These are phyloP conservation scores for Aurelia sp. DNA, from an alignment of 30 jellyfish, hydroid and myxozoan species.

Conservation along the genomic window DNA sequence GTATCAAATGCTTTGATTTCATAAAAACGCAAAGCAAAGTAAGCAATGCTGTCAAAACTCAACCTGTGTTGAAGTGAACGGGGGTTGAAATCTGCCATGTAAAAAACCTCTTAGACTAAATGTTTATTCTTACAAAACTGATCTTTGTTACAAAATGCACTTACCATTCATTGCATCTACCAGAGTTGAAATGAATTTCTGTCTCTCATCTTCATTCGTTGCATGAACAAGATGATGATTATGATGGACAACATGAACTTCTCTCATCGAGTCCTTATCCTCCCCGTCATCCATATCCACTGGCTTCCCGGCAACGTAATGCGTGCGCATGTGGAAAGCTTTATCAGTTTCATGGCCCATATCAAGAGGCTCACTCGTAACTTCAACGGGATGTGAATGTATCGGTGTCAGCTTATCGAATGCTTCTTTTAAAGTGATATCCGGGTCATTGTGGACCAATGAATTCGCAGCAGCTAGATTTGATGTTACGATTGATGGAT, in stretches of 20 bases:
- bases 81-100: too few species aligned
- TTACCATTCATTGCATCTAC: constrained; percentile 77
- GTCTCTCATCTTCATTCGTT: constrained; percentile 79
- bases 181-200: constrained; percentile 73
- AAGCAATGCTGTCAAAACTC: too few species aligned
- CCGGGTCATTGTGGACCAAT: constrained; percentile 74
- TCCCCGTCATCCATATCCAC: constrained; percentile 49
- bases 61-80: too few species aligned
- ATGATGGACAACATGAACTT: constrained; percentile 86
- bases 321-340: constrained; percentile 73
- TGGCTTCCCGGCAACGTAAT: constrained; percentile 62
- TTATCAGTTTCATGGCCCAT: constrained; percentile 42
- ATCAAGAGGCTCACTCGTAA: constrained; percentile 48
- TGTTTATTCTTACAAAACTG: too few species aligned
- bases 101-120: too few species aligned
- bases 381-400: constrained; percentile 47
- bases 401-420: constrained; percentile 56
- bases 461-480: constrained; percentile 47
- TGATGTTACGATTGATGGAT: constrained; percentile 36
- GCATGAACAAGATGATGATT: constrained; percentile 89
- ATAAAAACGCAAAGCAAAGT: too few species aligned
- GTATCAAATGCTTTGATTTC: too few species aligned
- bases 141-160: neutral
- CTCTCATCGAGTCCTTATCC: constrained; percentile 34
- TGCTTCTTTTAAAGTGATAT: constrained; percentile 64